Evolutionary conservation across 2,888 invertebrate genomes (phyloP).

Genomic region (Ischnura elegans): DNA sequence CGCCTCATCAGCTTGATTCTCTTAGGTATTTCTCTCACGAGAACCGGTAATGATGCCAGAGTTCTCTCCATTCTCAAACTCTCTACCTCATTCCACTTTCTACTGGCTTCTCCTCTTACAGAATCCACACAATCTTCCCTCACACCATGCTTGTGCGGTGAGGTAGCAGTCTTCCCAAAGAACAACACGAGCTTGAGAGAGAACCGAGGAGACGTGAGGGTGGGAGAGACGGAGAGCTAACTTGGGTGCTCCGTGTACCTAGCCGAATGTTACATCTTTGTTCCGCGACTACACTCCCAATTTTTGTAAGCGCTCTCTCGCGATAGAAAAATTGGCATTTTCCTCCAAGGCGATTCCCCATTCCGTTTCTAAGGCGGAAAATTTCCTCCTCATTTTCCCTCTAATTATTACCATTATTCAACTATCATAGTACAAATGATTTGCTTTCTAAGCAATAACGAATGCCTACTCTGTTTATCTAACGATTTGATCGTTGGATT

Average conservation of each 20-base stretch:
- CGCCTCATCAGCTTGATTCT: conserved; percentile 17
- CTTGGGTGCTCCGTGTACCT: conserved; percentile 11
- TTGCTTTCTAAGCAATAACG: no score
- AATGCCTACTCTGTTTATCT: no score
- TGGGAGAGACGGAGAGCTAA: conserved; percentile 7
- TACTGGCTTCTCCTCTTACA: conserved; percentile 13
- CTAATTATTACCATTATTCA: background rate
- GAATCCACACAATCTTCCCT: conserved; percentile 63
- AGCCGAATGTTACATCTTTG: conserved; percentile 26
- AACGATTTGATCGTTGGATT: no score
- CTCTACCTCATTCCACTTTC: conserved; percentile 10
- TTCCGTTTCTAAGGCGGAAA: background rate
- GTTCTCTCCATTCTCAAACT: background rate
- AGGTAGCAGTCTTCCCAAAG: conserved; percentile 56
- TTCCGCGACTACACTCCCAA: background rate
- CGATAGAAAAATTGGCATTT: background rate
- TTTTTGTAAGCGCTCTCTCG: background rate
- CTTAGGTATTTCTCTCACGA: conserved; percentile 21
- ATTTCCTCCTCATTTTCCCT: background rate
- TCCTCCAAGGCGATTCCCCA: background rate
- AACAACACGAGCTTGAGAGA: conserved; percentile 29
- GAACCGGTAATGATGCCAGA: background rate
- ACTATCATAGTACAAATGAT: no score
- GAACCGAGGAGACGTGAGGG: background rate
- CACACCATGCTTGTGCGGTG: conserved; percentile 45